phyloP scores from a whole-genome alignment of 2,113 vertebrate genomes.

The Megaleporinus macrocephalus region DNA sequence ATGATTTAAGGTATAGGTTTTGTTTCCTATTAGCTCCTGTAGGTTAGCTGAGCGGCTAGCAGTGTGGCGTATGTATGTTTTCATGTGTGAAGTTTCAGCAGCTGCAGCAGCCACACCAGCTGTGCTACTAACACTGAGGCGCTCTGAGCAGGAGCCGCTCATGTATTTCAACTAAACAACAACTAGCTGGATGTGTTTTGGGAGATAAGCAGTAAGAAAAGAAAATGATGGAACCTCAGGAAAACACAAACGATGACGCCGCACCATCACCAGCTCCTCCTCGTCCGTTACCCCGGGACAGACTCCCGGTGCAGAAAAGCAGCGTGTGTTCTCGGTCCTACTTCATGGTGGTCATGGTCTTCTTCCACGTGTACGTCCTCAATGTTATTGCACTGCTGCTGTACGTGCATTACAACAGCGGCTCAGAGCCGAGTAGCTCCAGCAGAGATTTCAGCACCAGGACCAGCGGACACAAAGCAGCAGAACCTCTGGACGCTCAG shows the following conservation, averaged over 20 bases:
- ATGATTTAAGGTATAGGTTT: neutral
- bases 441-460: constrained; percentile 50
- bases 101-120: neutral
- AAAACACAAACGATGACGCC: constrained; percentile 46
- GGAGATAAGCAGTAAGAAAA: constrained; percentile 2
- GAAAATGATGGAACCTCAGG: constrained; percentile 69
- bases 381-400: constrained; percentile 91
- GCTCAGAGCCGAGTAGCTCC: constrained; percentile 63
- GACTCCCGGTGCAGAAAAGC: constrained; percentile 76
- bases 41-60: neutral
- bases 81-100: constrained; percentile 36
- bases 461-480: constrained; percentile 49
- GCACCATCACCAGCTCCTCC: constrained; percentile 58
- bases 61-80: constrained; percentile 13
- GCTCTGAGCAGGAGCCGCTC: neutral
- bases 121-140: neutral
- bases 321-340: constrained; percentile 94
- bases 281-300: constrained; percentile 72
- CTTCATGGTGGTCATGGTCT: constrained; percentile 94
- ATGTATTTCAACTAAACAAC: neutral
- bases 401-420: constrained; percentile 91
- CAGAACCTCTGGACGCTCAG: constrained; percentile 9
- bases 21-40: neutral
- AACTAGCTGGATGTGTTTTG: neutral
- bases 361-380: constrained; percentile 92